Conservation (phyloP, 2,888 invertebrate species). For the Colostygia pectinataria region DNA sequence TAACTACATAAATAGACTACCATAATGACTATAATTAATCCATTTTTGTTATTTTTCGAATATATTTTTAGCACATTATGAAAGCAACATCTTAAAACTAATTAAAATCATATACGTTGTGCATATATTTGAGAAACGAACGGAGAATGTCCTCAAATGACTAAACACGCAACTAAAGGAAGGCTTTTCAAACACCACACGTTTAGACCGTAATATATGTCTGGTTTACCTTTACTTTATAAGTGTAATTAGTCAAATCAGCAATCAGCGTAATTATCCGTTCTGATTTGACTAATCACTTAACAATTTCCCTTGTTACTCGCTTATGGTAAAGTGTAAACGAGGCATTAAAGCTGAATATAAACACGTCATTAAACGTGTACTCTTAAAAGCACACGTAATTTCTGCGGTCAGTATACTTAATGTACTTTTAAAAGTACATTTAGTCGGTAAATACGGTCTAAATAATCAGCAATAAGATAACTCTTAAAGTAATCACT, state of each 20-base stretch:
- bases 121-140: constrained; percentile 43
- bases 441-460: not conserved
- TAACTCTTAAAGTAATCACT: constrained; percentile 48
- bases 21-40: no score
- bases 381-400: not conserved
- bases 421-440: not conserved
- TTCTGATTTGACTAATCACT: no score
- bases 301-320: no score
- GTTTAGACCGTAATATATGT: constrained; percentile 17
- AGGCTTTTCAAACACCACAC: constrained; percentile 22
- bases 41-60: not conserved
- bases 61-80: not conserved
- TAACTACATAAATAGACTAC: no score
- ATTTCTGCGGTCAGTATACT: not conserved
- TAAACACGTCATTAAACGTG: not conserved
- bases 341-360: no score
- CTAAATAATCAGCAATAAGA: constrained; percentile 4
- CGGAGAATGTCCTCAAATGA: constrained; percentile 53
- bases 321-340: no score
- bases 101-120: constrained; percentile 1
- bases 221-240: no score
- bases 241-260: no score
- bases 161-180: constrained; percentile 39
- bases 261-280: no score
- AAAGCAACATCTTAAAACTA: constrained; percentile 6